Percentiles rank a stretch among this genome's conserved stretches.
These are phyloP conservation scores for Pterophyllum scalare DNA, from an alignment of 2,113 vertebrate species.

Conservation along the genomic window DNA sequence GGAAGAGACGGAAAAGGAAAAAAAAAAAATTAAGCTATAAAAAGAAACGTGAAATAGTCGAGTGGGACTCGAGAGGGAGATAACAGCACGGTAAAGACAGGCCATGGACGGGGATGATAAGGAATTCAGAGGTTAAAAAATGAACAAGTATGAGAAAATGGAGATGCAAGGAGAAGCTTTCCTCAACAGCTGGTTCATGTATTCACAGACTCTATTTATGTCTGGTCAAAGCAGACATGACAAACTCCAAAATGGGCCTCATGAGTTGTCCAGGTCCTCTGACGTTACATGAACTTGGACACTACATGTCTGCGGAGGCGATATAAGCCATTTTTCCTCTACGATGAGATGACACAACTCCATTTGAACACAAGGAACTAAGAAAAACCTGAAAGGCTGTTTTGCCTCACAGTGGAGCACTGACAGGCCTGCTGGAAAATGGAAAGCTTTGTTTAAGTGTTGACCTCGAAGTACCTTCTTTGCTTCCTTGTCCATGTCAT, in stretches of 20 bases:
- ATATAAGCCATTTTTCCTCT: constrained; percentile 36
- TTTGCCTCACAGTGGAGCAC: constrained; percentile 46
- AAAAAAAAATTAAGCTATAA: constrained; percentile 25
- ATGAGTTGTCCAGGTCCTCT: constrained; percentile 19
- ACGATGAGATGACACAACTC: constrained; percentile 14
- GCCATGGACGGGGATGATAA: constrained; percentile 10
- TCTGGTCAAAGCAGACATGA: constrained; percentile 47
- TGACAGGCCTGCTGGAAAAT: constrained; percentile 54
- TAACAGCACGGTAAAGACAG: not conserved
- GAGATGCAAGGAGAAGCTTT: constrained; percentile 3
- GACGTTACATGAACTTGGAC: constrained; percentile 49
- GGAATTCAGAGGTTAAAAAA: not conserved
- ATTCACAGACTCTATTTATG: constrained; percentile 23
- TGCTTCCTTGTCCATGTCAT: constrained; percentile 1
- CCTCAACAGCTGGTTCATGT: constrained; percentile 55
- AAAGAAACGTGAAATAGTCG: constrained; percentile 12
- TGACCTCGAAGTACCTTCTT: constrained; percentile 31
- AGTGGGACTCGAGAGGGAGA: constrained; percentile 23
- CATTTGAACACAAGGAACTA: constrained; percentile 32
- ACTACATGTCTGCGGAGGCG: not conserved
- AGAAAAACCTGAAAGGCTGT: constrained; percentile 28
- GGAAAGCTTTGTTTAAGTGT: constrained; percentile 10
- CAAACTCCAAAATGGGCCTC: constrained; percentile 15
- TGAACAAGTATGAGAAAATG: not conserved
- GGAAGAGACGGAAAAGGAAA: not conserved